phyloP scores from a whole-genome alignment of 2,113 vertebrate genomes.

The Mandrillus leucophaeus region DNA sequence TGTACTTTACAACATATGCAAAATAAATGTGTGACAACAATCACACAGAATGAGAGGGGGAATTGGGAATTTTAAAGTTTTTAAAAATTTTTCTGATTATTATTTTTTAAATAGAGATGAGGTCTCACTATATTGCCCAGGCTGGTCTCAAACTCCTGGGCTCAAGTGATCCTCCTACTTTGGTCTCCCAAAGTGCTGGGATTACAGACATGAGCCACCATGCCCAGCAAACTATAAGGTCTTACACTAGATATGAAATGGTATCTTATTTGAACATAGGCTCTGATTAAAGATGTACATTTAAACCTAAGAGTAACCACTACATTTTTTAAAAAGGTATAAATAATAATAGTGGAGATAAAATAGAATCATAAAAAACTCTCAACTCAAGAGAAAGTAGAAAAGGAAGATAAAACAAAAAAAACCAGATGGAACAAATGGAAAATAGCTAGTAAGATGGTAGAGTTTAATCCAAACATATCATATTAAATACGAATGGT shows the following conservation, averaged over 20 bases:
- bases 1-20: neutral
- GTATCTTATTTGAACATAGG: neutral
- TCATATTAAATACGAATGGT: neutral
- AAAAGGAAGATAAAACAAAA: neutral
- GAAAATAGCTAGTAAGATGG: neutral
- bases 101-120: too few species aligned
- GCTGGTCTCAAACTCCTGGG: too few species aligned
- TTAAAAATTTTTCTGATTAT: too few species aligned
- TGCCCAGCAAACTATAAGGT: neutral
- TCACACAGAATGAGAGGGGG: neutral
- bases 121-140: too few species aligned
- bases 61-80: neutral
- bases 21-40: constrained; percentile 32
- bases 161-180: too few species aligned
- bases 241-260: neutral
- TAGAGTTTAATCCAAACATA: constrained; percentile 16
- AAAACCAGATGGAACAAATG: neutral
- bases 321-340: neutral
- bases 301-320: neutral
- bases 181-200: too few species aligned
- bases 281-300: neutral
- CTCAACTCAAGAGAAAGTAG: neutral
- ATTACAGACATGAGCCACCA: too few species aligned
- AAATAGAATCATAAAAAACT: neutral
- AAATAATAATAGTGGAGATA: neutral